These are phyloP conservation scores for Albula glossodonta DNA, from an alignment of 2,113 vertebrate genomes.

Conservation along the genomic window DNA sequence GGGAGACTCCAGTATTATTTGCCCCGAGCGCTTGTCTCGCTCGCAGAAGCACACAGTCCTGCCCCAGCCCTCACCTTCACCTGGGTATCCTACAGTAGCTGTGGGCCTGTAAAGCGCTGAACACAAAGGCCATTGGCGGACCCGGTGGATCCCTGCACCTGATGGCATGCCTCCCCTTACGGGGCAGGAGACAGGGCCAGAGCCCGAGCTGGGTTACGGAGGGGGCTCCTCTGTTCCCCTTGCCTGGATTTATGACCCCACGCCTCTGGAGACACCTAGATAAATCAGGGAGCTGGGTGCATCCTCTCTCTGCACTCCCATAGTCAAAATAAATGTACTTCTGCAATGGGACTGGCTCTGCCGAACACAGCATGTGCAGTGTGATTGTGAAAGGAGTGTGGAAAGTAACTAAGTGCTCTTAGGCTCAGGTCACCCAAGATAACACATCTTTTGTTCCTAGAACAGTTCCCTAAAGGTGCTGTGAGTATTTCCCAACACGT, in stretches of 20 bases:
- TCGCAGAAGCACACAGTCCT: conserved; percentile 49
- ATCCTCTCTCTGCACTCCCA: background rate
- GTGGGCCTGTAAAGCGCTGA: conserved; percentile 59
- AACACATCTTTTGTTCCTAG: no score
- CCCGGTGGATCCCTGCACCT: conserved; percentile 55
- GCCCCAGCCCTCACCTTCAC: conserved; percentile 64
- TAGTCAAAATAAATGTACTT: background rate
- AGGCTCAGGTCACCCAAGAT: no score
- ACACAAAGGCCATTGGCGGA: conserved; percentile 13
- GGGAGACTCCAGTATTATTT: conserved; percentile 57
- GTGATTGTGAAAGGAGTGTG: no score
- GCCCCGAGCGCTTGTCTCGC: conserved; percentile 53
- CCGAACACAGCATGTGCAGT: no score
- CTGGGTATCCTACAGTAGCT: conserved; percentile 40
- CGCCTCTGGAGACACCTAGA: conserved; percentile 41
- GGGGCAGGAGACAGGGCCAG: conserved; percentile 41
- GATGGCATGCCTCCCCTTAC: conserved; percentile 47
- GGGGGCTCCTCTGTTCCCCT: conserved; percentile 45
- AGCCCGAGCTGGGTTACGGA: conserved; percentile 28
- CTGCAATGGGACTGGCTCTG: no score
- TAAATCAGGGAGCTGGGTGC: background rate
- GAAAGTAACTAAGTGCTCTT: no score
- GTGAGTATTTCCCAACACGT: no score
- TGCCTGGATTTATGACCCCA: conserved; percentile 53
- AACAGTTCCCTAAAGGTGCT: no score